Percentiles rank a stretch among this genome's conserved stretches.
phyloP scores from a whole-genome alignment of 2,797 vertebrate species.

The Hydrocynus forskahlii region DNA sequence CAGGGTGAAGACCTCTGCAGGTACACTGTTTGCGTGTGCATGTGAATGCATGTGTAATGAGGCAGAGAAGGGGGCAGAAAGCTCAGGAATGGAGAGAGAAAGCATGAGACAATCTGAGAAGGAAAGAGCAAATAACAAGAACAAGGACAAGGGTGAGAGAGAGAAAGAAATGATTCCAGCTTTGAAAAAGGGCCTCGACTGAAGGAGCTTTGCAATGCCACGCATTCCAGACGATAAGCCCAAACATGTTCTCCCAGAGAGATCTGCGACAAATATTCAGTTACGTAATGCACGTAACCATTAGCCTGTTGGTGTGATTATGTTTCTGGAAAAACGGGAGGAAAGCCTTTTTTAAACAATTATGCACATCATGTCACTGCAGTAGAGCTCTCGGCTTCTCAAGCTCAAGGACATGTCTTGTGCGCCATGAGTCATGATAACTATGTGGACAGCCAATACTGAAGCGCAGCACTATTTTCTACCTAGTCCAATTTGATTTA shows the following conservation, averaged over 20 bases:
- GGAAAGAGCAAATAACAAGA: constrained; percentile 19
- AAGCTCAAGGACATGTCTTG: constrained; percentile 2
- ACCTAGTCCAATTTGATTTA: too few relatives aligned
- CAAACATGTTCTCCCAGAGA: constrained; percentile 49
- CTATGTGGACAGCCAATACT: not conserved
- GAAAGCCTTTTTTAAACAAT: constrained; percentile 23
- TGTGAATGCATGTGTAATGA: constrained; percentile 24
- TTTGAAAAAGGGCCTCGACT: constrained; percentile 43
- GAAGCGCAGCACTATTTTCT: not conserved
- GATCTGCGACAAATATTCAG: constrained; percentile 53
- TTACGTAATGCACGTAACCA: constrained; percentile 50
- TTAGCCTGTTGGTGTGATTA: constrained; percentile 43
- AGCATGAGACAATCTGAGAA: not conserved
- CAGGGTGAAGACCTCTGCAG: constrained; percentile 31
- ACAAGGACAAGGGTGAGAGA: not conserved
- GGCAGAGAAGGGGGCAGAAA: constrained; percentile 25
- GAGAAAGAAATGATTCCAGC: constrained; percentile 25
- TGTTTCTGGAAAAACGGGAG: constrained; percentile 23
- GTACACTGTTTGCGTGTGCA: constrained; percentile 15
- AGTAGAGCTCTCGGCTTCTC: not conserved
- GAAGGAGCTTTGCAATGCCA: constrained; percentile 53
- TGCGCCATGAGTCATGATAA: constrained; percentile 7
- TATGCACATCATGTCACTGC: constrained; percentile 1
- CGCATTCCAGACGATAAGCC: constrained; percentile 57
- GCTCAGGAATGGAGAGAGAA: constrained; percentile 1